Evolutionary conservation across 2,888 invertebrate genomes (phyloP), one percentile per base, ranked within the genome.

Genomic region (Caenorhabditis angaria): DNA sequence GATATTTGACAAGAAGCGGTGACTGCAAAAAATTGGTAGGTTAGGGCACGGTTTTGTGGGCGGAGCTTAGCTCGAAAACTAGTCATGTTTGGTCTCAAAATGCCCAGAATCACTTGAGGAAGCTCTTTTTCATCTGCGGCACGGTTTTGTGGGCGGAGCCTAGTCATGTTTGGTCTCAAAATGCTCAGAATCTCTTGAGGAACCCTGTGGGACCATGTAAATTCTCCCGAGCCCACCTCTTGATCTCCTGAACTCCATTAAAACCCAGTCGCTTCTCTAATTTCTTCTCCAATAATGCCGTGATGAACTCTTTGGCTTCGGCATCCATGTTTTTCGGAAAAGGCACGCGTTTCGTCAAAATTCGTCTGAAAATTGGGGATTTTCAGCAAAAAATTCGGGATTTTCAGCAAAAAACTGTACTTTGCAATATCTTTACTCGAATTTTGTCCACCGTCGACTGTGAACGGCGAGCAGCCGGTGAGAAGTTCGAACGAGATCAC

Each of bases 381-480:
- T 29, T 51, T 59, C 32, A n/a, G 28, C 20, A 32, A 55, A 67
- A 48, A 57, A 35, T 3, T 20, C 18, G 32, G 28, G 20, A 24
- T 51, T 56, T 56, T 24, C 4, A 12, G 48, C 48, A 48, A 48
- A 48, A 24, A 51, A 22, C 64, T 86, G 81, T 82, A 90, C 89
- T 91, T 91, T 35, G 96, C 95, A 87, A 97, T 96, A 90, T 97
- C 96, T 83, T 94, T 93, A 88, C 96, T 96, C 0, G 93, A 93
- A 89, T 96, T 96, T 88, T 92, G 92, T 88, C 94, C 94, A 27
- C 95, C 95, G 84, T 96, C 94, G 0, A 95, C 94, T 10, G 97
- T 95, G 89, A 97, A 97, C 2, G 97, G 97, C 0, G 96, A 96
- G 8, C 95, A 95, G 61, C 97, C 97, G 0, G 96, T 97, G 63